phyloP scores from a whole-genome alignment of 2,113 vertebrate species.

The Perccottus glenii region DNA sequence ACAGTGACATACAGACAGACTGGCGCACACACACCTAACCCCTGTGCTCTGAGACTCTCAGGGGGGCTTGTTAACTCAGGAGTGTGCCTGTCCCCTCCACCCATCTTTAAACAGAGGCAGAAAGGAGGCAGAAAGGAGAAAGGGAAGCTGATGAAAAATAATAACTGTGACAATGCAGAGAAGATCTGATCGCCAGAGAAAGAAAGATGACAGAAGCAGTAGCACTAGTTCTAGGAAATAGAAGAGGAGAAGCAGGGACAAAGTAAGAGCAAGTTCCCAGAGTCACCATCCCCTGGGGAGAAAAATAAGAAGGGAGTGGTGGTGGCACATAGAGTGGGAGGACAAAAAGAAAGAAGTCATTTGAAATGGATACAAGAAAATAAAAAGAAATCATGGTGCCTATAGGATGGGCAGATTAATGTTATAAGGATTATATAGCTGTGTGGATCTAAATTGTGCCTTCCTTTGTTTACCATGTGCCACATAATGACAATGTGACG shows the following conservation, averaged over 20 bases:
- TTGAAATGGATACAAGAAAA: slow-evolving; percentile 14
- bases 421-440: slow-evolving; percentile 17
- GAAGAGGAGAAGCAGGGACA: slow-evolving; percentile 12
- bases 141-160: slow-evolving; percentile 45
- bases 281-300: slow-evolving; percentile 41
- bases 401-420: slow-evolving; percentile 27
- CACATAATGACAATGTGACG: background rate
- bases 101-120: slow-evolving; percentile 51
- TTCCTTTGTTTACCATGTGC: background rate
- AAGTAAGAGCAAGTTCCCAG: slow-evolving; percentile 33
- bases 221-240: slow-evolving; percentile 51
- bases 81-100: slow-evolving; percentile 30
- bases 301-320: slow-evolving; percentile 58
- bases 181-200: slow-evolving; percentile 42
- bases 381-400: slow-evolving; percentile 7
- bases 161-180: slow-evolving; percentile 49
- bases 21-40: slow-evolving; percentile 55
- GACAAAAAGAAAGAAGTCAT: slow-evolving; percentile 27
- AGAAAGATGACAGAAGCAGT: slow-evolving; percentile 54
- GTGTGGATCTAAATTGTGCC: too few species aligned
- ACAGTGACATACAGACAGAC: slow-evolving; percentile 29
- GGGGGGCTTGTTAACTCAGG: slow-evolving; percentile 72
- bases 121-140: slow-evolving; percentile 43
- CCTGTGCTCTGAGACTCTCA: slow-evolving; percentile 60
- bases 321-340: slow-evolving; percentile 26